Evolutionary conservation across 2,888 invertebrate genomes (phyloP), one percentile per base, ranked within the genome.

Genomic region (Priocnemis perturbator): DNA sequence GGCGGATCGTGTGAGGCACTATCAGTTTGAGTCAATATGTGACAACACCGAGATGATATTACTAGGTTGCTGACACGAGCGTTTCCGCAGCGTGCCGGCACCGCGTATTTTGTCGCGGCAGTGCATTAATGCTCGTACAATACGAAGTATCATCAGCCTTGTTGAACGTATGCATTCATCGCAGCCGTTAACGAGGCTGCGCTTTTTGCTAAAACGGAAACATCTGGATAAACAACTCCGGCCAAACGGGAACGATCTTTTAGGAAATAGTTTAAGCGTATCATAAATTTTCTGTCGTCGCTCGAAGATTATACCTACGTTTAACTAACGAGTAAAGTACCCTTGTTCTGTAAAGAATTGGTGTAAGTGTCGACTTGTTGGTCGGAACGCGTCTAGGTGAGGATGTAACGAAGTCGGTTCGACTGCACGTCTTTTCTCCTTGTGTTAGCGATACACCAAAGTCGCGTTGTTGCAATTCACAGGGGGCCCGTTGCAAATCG

Each of bases 11-110:
- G 60, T 60, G 1, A 37, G 37, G 11, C 59, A 37, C 44, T 72
- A 76, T 79, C 77, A 67, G 74, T 79, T 79, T 73, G 74, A 68
- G 60, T 67, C 69, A 63, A 71, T 76, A 56, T 67, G 56, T 53
- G 70, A 71, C 60, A 75, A 74, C 59, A 67, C 57, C 60, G 64
- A 57, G 73, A 78, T 79, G 66, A 69, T 78, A 75, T 79, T 68
- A 76, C 67, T 74, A 55, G 69, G 68, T 74, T 74, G 70, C 74
- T 73, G 74, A 70, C 74, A 74, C 59, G 45, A 50, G 59, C 23
- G 4, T 63, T 66, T 62, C 37, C 57, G 63, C 5, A 15, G 0
- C 19, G 26, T 37, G 45, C n/a, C n/a, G n/a, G 45, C 50, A 55
- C 50, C 53, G 50, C 15, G 48, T 5, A 20, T 14, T 50, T 48